A percentile compares a stretch with the other conserved stretches of the same genome.
phyloP scores from a whole-genome alignment of 2,797 vertebrate species.

The Ceyx erithaca region DNA sequence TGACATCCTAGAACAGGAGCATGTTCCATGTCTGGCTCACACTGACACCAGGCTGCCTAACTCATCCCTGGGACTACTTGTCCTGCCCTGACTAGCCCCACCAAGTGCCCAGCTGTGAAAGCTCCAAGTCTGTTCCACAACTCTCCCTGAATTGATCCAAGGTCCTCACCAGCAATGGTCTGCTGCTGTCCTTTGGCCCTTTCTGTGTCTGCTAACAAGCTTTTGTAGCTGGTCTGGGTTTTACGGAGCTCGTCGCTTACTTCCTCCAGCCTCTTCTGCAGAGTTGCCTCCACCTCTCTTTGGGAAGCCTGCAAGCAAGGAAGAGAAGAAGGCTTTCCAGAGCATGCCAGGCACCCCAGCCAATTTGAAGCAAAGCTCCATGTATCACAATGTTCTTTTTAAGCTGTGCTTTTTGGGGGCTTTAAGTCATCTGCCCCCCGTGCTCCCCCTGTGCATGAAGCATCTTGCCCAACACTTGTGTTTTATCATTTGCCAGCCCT shows the following conservation, averaged over 20 bases:
- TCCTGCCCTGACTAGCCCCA: not conserved
- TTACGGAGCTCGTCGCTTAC: conserved; percentile 88
- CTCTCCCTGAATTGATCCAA: not conserved
- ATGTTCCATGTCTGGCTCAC: rapidly evolving
- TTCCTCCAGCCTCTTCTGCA: conserved; percentile 91
- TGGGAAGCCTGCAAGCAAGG: conserved; percentile 78
- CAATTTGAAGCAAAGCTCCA: not conserved
- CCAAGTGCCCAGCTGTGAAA: not conserved
- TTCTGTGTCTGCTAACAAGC: conserved; percentile 82
- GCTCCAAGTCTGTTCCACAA: not conserved
- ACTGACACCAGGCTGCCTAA: not conserved
- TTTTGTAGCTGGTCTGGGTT: conserved; percentile 83
- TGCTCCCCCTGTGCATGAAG: rapidly evolving
- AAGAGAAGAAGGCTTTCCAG: not conserved
- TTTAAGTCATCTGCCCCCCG: not conserved
- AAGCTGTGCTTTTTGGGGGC: not conserved
- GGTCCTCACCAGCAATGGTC: conserved; percentile 81
- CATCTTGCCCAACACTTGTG: rapidly evolving
- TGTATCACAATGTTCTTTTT: not conserved
- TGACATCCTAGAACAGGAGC: not conserved
- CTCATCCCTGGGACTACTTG: not conserved
- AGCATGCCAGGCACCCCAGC: not conserved
- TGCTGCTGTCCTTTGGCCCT: conserved; percentile 85
- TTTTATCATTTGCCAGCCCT: not conserved
- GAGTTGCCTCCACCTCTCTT: conserved; percentile 81